Evolutionary conservation across 1,140 invertebrate species (phyloP), one percentile per base, ranked within the genome.

Genomic region (Leptopilina boulardi): DNA sequence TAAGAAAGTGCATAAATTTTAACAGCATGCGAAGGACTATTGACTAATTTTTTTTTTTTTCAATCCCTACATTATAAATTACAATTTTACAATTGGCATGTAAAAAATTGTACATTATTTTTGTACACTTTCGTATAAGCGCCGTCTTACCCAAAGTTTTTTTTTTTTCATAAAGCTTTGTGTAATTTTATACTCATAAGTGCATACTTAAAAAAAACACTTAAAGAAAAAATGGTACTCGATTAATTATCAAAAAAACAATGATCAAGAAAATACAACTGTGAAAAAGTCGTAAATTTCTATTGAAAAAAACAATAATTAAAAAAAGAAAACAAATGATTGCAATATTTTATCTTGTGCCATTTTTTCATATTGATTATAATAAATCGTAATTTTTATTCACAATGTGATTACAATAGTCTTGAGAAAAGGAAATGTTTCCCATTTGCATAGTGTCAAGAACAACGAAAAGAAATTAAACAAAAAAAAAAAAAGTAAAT

Each of bases 41-140:
- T 86, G 74, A 76, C 73, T 82, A 77, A 84, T 13, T 26, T 59
- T 26, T 59, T 26, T 15, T 13, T 26, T 30, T 13, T 26, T 26
- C 19, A 15, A 59, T 59, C 21, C 23, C 56, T 26, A 66, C 5
- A 38, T 38, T 26, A 34, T 66, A 66, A 83, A 87, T 88, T 87
- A 89, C 87, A 88, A 85, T 85, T 87, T 82, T 87, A 89, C 86
- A 89, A 82, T 83, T 79, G 26, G 73, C 74, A 76, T 81, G 79
- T 86, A 88, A 87, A 86, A 86, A 87, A 85, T 88, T 84, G 77
- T 87, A 87, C 86, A 86, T n/a, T 74, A 78, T n/a, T 84, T 38
- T 85, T 85, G 80, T 84, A 85, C 84, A 85, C 54, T 38, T 70
- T 51, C 71, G n/a, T 42, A 38, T 38, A 70, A 73, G 13, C 23